Conservation (phyloP, 1,140 invertebrate species). For the Leptinotarsa defecta region DNA sequence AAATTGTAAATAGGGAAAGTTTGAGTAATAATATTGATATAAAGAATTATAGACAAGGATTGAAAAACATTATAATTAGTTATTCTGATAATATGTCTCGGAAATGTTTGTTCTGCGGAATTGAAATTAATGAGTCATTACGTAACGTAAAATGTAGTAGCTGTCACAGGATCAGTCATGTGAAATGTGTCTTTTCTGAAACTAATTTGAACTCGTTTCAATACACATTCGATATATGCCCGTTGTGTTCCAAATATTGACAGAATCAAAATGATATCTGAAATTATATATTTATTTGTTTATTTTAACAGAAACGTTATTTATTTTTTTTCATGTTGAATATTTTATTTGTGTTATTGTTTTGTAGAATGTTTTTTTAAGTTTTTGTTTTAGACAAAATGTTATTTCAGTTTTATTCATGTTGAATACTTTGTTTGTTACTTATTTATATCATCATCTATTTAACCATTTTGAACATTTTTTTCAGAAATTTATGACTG, state of each 20-base stretch:
- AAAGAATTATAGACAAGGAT: not conserved
- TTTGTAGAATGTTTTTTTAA: too few species aligned
- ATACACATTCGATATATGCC: not conserved
- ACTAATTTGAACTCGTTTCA: not conserved
- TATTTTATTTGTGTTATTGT: too few species aligned
- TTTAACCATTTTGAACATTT: too few species aligned
- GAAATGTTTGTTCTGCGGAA: constrained; percentile 13
- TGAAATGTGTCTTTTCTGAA: not conserved
- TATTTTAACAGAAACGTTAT: too few species aligned
- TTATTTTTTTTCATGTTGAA: too few species aligned
- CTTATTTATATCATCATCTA: too few species aligned
- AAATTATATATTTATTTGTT: too few species aligned
- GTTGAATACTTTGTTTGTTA: too few species aligned
- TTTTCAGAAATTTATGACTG: too few species aligned
- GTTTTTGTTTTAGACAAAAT: too few species aligned
- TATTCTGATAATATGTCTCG: not conserved
- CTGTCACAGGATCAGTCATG: not conserved
- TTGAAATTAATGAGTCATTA: not conserved
- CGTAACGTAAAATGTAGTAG: not conserved
- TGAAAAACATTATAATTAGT: constrained; percentile 6
- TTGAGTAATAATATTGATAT: not conserved
- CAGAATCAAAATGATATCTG: not conserved
- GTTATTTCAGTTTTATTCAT: too few species aligned
- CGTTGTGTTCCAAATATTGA: not conserved
- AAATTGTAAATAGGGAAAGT: not conserved